Conservation (phyloP, 2,113 vertebrate species). For the Tretioscincus oriximinensis region DNA sequence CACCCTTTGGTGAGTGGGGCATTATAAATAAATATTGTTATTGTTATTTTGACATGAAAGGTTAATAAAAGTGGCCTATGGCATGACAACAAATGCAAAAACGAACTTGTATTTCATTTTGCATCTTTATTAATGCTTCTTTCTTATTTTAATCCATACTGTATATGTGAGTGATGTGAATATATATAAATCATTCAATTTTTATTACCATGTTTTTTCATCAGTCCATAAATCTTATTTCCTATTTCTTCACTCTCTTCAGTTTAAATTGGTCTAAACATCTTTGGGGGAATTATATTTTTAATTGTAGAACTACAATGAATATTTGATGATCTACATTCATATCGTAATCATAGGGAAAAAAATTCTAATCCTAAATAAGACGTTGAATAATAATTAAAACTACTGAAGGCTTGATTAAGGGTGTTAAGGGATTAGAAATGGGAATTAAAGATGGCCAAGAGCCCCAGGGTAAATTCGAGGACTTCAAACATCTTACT, state of each 20-base stretch:
- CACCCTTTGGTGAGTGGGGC: no score
- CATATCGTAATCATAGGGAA: slow-evolving; percentile 55
- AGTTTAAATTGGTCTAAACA: slow-evolving; percentile 66
- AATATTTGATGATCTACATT: slow-evolving; percentile 65
- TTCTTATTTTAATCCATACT: not conserved
- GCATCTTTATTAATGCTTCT: not conserved
- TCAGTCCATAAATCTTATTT: slow-evolving; percentile 59
- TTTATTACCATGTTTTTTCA: slow-evolving; percentile 54
- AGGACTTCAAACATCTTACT: slow-evolving; percentile 57
- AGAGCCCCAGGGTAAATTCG: slow-evolving; percentile 55
- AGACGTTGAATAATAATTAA: slow-evolving; percentile 77
- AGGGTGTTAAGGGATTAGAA: slow-evolving; percentile 68
- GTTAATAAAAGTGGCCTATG: not conserved
- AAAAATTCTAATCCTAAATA: slow-evolving; percentile 75
- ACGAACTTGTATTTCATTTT: not conserved
- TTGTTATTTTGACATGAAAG: not conserved
- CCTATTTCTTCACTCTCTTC: slow-evolving; percentile 58
- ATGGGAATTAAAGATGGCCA: slow-evolving; percentile 59
- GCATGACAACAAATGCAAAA: not conserved
- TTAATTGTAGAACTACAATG: slow-evolving; percentile 65
- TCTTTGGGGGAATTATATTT: slow-evolving; percentile 69
- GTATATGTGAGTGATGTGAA: not conserved
- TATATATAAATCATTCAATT: slow-evolving; percentile 35
- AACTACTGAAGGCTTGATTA: slow-evolving; percentile 72
- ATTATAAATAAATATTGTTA: no score